Conservation (phyloP, 1,140 invertebrate species). For the Calephelis nemesis region DNA sequence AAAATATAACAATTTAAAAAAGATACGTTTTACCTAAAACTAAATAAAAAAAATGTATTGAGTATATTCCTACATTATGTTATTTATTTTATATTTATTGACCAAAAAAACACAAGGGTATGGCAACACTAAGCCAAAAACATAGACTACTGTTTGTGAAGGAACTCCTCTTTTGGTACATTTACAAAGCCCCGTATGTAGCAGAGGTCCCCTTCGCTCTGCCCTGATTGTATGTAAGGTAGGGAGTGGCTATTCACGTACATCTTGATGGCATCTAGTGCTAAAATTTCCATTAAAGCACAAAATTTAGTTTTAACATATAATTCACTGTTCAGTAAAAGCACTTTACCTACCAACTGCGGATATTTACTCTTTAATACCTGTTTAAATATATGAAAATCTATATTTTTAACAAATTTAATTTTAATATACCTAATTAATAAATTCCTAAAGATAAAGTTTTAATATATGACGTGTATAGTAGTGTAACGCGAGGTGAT, state of each 20-base stretch:
- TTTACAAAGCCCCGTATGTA: too few relatives aligned
- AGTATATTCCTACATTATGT: too few relatives aligned
- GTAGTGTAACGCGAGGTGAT: conserved; percentile 70
- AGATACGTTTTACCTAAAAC: too few relatives aligned
- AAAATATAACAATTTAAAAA: too few relatives aligned
- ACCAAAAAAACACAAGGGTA: too few relatives aligned
- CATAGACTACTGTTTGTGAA: too few relatives aligned
- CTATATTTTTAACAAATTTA: conserved; percentile 78
- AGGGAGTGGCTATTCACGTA: conserved; percentile 6
- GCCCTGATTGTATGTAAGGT: not conserved
- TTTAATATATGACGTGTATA: conserved; percentile 76
- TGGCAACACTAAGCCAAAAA: too few relatives aligned
- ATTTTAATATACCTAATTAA: conserved; percentile 73
- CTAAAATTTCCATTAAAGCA: conserved; percentile 62
- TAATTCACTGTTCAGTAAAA: conserved; percentile 7
- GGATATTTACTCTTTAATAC: conserved; percentile 61
- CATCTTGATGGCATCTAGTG: conserved; percentile 58
- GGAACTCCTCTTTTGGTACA: too few relatives aligned
- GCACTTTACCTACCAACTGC: conserved; percentile 44
- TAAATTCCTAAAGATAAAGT: conserved; percentile 74
- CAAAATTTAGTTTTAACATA: conserved; percentile 30
- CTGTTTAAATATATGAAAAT: conserved; percentile 72
- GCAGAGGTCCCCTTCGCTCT: too few relatives aligned
- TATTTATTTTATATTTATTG: too few relatives aligned
- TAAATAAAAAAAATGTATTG: too few relatives aligned